A percentile compares a stretch with the other conserved stretches of the same genome.
Conservation (phyloP, 1,140 invertebrate species). For the Drosophila pachea region DNA sequence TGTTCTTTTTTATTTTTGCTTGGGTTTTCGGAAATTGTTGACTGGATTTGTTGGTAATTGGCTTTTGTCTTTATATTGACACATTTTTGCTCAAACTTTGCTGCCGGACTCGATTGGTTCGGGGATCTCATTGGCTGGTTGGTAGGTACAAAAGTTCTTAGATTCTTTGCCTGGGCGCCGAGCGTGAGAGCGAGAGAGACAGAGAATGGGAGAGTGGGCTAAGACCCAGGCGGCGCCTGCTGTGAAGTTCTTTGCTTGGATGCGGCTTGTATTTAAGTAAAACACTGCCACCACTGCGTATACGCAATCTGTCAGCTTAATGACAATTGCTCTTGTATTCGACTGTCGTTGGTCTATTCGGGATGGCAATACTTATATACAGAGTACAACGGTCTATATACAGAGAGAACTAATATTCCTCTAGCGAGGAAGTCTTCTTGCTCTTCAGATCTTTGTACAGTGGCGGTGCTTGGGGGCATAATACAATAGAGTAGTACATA, state of each 20-base stretch:
- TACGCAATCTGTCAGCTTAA: constrained; percentile 59
- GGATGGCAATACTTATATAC: constrained; percentile 14
- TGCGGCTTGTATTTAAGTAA: constrained; percentile 76
- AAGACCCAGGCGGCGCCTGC: constrained; percentile 44
- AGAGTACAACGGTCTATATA: constrained; percentile 20
- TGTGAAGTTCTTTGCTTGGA: constrained; percentile 18
- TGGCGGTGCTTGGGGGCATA: constrained; percentile 31
- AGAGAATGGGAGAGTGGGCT: too few species aligned
- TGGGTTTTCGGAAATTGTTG: background rate
- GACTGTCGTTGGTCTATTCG: constrained; percentile 51
- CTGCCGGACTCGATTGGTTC: constrained; percentile 77
- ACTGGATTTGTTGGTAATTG: constrained; percentile 36
- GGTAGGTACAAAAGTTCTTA: constrained; percentile 30
- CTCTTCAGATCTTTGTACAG: constrained; percentile 36
- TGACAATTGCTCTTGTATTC: constrained; percentile 60
- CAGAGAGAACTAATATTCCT: background rate
- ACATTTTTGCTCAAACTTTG: constrained; percentile 79
- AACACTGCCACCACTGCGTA: constrained; percentile 79
- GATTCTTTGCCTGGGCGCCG: constrained; percentile 26
- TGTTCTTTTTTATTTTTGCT: background rate
- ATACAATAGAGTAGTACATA: constrained; percentile 6
- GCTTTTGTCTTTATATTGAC: constrained; percentile 77
- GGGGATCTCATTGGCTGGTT: constrained; percentile 32
- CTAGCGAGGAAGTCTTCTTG: constrained; percentile 33
- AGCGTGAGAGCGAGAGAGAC: too few species aligned